Evolutionary conservation across 2,888 invertebrate species (phyloP).

Genomic region (Acronicta aceris): DNA sequence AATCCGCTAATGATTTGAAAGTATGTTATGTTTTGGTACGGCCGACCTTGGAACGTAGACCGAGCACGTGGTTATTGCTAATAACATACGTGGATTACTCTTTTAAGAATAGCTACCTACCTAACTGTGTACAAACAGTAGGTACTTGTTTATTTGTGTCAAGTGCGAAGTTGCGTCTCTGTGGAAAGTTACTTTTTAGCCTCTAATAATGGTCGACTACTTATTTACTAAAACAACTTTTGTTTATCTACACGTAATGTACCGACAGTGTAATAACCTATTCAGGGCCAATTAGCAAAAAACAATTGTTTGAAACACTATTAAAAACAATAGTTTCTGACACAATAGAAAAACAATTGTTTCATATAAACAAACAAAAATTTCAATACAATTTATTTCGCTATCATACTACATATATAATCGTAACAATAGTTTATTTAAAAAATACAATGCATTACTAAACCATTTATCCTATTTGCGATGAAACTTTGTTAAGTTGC

Average conservation of each 20-base stretch:
- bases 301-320: too few species aligned
- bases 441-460: too few species aligned
- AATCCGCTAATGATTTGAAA: conserved; percentile 64
- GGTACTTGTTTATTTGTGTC: conserved; percentile 40
- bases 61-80: conserved; percentile 40
- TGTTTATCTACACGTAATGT: neutral
- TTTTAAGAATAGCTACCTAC: conserved; percentile 3
- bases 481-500: too few species aligned
- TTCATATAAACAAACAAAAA: too few species aligned
- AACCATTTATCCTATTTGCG: too few species aligned
- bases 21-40: conserved; percentile 69
- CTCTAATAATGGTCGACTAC: neutral
- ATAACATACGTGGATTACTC: conserved; percentile 13
- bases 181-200: conserved; percentile 18
- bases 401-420: too few species aligned
- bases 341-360: too few species aligned
- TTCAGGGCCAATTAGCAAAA: too few species aligned
- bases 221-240: neutral
- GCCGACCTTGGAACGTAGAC: conserved; percentile 59
- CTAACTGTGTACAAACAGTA: conserved; percentile 6
- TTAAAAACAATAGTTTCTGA: too few species aligned
- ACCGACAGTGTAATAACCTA: too few species aligned
- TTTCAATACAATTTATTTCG: too few species aligned
- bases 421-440: too few species aligned
- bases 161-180: conserved; percentile 34